Base-by-base conservation (phyloP, 92 coral and sea anemone genomes). In the Zoanthus solanderi region DNA sequence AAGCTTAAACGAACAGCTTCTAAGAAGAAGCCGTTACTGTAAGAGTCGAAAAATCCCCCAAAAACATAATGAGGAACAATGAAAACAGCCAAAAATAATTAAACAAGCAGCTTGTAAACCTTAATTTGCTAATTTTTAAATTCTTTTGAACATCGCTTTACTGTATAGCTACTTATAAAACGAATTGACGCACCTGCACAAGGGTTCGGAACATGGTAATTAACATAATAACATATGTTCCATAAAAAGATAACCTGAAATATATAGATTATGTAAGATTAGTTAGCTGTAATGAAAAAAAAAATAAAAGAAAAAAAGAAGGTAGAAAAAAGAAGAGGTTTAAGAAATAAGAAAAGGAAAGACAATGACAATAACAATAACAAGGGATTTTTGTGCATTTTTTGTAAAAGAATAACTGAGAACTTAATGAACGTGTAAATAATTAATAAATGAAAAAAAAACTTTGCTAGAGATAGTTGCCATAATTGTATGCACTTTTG, bases 201-300 rank as follows among this genome's bases (percentile, higher is more conserved):
- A 92, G 76, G 9, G 94, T 92, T 48, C 76, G 54, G 71, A 85
- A 92, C 94, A 92, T 92, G 3, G 87, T 89, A 58, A 78, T 83
- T 87, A 92, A 53, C 94, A 89, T 92, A 73, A 92, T 89, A 72
- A 92, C 89, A 79, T 92, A 92, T 80, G 87, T 89, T 6, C 94
- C 94, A 63, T 89, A 92, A 32, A 77, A 83, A 12, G 94, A 90
- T 9, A 92, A 63, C 44, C 94, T 92, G 85, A 10, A 15, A 79
- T 73, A 45, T 46, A 63, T 65, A 65, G 71, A 1, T 30, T 14
- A 30, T 23, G 29, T 2, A 11, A 9, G 48, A 23, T 23, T 9
- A 18, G 9, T 1, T 2, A 23, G 32, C 13, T 7, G 42, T 6
- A 28, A 9, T 2, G 10, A 56, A 56, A 9, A 57, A 17, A 57